These are phyloP conservation scores for Oenanthe melanoleuca DNA, from an alignment of 2,113 vertebrate species.

Conservation along the genomic window DNA sequence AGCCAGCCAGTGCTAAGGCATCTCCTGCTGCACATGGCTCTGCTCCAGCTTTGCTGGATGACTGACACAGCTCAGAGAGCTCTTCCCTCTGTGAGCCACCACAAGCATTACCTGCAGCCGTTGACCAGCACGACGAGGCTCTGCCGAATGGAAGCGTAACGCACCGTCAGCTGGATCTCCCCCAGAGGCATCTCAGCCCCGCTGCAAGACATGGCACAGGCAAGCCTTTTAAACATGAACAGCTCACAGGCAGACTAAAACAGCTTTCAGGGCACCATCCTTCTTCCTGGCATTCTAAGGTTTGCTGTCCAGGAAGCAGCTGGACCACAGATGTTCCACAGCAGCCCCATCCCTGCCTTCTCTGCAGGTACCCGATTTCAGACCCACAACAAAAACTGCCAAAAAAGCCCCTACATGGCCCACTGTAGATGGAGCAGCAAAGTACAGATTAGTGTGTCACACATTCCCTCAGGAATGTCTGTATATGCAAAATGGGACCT, in stretches of 20 bases:
- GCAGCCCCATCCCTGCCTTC: not conserved
- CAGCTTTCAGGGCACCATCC: not conserved
- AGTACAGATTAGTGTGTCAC: not conserved
- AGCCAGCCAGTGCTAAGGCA: not conserved
- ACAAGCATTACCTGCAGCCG: conserved; percentile 83
- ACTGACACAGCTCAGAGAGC: not conserved
- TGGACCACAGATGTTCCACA: not conserved
- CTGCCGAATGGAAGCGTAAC: conserved; percentile 83
- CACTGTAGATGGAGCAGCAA: not conserved
- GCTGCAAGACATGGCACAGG: conserved; percentile 26
- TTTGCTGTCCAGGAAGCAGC: not conserved
- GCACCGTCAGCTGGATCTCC: conserved; percentile 85
- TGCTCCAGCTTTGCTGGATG: not conserved
- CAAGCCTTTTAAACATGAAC: not conserved
- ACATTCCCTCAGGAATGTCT: not conserved
- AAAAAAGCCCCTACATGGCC: not conserved
- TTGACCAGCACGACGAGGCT: conserved; percentile 85
- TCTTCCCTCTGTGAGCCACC: not conserved
- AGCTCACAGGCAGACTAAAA: not conserved
- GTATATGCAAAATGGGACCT: not conserved
- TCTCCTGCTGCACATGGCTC: accelerated
- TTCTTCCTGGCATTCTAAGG: not conserved
- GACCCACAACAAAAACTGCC: not conserved
- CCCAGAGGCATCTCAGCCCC: conserved; percentile 78
- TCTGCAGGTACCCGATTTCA: accelerated